Evolutionary conservation across 2,888 invertebrate genomes (phyloP).

Genomic region (Resseliella maxima): DNA sequence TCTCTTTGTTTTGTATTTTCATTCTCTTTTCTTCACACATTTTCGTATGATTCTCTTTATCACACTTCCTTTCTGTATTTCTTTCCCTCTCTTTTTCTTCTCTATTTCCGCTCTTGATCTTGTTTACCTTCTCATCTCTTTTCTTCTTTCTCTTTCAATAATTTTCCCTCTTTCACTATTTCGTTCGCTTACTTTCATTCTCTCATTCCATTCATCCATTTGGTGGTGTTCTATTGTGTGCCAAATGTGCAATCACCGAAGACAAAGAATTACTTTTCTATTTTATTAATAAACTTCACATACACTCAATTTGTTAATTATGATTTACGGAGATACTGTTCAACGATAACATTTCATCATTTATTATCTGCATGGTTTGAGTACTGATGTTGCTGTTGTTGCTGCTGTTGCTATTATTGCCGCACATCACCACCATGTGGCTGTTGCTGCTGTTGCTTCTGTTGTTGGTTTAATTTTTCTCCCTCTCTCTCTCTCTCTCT

Average conservation of each 20-base stretch:
- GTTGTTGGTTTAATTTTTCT: not conserved
- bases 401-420: not conserved
- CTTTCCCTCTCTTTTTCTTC: too few species aligned
- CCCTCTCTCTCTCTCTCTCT: not conserved
- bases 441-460: not conserved
- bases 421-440: too few species aligned
- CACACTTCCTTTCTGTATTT: too few species aligned
- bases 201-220: too few species aligned
- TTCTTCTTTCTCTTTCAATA: too few species aligned
- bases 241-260: constrained; percentile 16
- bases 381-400: not conserved
- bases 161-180: too few species aligned
- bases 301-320: constrained; percentile 24
- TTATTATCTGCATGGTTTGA: not conserved
- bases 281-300: constrained; percentile 38
- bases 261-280: not conserved
- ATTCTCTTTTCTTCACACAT: too few species aligned
- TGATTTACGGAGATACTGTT: constrained; percentile 8
- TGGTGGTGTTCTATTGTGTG: not conserved
- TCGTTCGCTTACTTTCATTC: too few species aligned
- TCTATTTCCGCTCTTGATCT: too few species aligned
- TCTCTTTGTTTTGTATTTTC: too few species aligned
- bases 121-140: too few species aligned
- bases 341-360: constrained; percentile 38
- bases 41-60: too few species aligned